These are phyloP conservation scores for Symphodus melops DNA, from an alignment of 2,113 vertebrate genomes.

Conservation along the genomic window DNA sequence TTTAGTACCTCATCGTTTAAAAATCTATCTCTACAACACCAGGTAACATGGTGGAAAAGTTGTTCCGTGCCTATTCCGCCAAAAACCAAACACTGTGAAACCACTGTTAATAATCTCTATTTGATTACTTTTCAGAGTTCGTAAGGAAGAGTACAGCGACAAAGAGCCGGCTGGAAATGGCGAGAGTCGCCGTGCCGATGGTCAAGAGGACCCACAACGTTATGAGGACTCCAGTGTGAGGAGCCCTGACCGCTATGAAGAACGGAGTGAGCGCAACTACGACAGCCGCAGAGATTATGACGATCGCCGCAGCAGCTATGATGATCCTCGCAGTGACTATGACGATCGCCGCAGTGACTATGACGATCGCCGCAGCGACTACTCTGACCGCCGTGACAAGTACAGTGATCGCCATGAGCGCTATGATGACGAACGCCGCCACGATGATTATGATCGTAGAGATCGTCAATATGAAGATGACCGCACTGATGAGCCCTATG, in stretches of 20 bases:
- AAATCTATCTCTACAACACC: background rate
- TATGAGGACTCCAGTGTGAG: background rate
- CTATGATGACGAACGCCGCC: constrained; percentile 19
- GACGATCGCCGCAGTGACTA: constrained; percentile 32
- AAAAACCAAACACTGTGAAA: background rate
- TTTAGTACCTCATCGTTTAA: background rate
- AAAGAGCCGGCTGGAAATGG: constrained; percentile 25
- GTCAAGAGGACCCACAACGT: background rate
- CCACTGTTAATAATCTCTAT: background rate
- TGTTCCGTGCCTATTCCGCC: background rate
- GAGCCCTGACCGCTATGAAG: constrained; percentile 17
- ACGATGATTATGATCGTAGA: constrained; percentile 3
- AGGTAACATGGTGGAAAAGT: background rate
- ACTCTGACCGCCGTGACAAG: constrained; percentile 19
- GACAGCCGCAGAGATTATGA: constrained; percentile 35
- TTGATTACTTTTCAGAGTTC: constrained; percentile 50
- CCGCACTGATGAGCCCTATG: constrained; percentile 60
- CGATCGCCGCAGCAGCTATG: constrained; percentile 29
- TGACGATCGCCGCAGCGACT: constrained; percentile 37
- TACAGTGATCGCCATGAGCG: constrained; percentile 7
- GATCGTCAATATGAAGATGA: constrained; percentile 39
- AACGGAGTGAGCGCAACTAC: constrained; percentile 16
- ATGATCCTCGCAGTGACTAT: constrained; percentile 22
- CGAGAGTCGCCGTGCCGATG: background rate
- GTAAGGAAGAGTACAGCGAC: constrained; percentile 31